Evolutionary conservation across 1,140 invertebrate genomes (phyloP).

Genomic region (Spodoptera litura): DNA sequence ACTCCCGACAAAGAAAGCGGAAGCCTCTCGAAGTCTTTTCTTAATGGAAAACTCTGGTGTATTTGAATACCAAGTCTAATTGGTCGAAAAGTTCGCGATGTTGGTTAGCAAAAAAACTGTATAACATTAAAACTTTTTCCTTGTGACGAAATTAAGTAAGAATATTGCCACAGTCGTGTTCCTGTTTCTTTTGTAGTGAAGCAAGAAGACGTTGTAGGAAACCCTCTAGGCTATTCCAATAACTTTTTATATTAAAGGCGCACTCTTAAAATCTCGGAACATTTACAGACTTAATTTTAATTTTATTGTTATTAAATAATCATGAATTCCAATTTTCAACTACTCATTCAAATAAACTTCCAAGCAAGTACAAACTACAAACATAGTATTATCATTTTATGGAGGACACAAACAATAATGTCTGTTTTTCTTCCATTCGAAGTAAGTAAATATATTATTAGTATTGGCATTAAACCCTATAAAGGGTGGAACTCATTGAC

Average conservation of each 20-base stretch:
- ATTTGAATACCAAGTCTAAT: conserved; percentile 52
- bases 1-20: conserved; percentile 39
- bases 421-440: neutral
- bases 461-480: neutral
- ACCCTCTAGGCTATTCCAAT: neutral
- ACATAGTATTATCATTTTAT: neutral
- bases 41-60: conserved; percentile 47
- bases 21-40: conserved; percentile 41
- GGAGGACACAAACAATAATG: neutral
- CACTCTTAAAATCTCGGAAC: no score
- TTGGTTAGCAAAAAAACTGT: conserved; percentile 44
- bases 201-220: neutral
- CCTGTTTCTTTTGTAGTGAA: conserved; percentile 35
- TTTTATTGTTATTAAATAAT: no score
- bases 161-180: conserved; percentile 34
- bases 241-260: neutral
- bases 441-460: neutral
- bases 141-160: conserved; percentile 47
- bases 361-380: neutral
- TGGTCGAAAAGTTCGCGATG: conserved; percentile 47
- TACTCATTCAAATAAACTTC: no score
- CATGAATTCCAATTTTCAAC: no score
- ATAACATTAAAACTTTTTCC: conserved; percentile 48
- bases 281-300: no score
- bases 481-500: neutral